Base-by-base conservation (phyloP, 2,888 invertebrate species). In the Zonitis immaculata region DNA sequence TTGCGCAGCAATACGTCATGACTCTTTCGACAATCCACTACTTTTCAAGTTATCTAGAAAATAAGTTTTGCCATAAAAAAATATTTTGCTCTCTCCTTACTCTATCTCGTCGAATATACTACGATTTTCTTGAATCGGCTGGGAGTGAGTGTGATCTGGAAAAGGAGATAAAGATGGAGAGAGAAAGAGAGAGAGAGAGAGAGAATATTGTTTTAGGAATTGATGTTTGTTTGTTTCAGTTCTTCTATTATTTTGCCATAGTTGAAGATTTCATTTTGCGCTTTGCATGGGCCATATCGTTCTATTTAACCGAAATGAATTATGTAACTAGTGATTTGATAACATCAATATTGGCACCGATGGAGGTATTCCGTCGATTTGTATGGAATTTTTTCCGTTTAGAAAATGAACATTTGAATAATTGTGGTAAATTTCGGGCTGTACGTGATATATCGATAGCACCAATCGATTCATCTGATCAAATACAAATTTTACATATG, bases 371-470 rank as follows among this genome's bases (percentile, higher is more conserved):
- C 71, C 75, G 82, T 44, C 63, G 76, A 32, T 93, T 92, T 73
- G 84, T 93, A 11, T 92, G 92, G 92, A 92, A 92, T 73, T 92
- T 88, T 71, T 91, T 92, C 78, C 90, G 92, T 1, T 75, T 92
- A 62, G 92, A 92, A 76, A 92, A 93, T 75, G 92, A 92, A 71
- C 92, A 93, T 73, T 77, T 93, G 54, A 92, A 93, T 76, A 92
- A 92, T 75, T 92, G 91, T 74, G 92, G 92, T 77, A 85, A 86
- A 76, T 93, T 93, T 79, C 80, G 92, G 72, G 92, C 92, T 7
- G 91, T 93, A 0, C 77, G 92, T 44, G 92, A 92, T 73, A 92
- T 92, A 57, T 88, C 87, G 1, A 86, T 89, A 8, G 88, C 87
- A 4, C 89, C 89, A 6, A 80, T 89, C 62, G 84, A 88, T 68